Percentiles rank a stretch among this genome's conserved stretches.
phyloP scores from a whole-genome alignment of 2,113 vertebrate species.

The Saccopteryx bilineata region DNA sequence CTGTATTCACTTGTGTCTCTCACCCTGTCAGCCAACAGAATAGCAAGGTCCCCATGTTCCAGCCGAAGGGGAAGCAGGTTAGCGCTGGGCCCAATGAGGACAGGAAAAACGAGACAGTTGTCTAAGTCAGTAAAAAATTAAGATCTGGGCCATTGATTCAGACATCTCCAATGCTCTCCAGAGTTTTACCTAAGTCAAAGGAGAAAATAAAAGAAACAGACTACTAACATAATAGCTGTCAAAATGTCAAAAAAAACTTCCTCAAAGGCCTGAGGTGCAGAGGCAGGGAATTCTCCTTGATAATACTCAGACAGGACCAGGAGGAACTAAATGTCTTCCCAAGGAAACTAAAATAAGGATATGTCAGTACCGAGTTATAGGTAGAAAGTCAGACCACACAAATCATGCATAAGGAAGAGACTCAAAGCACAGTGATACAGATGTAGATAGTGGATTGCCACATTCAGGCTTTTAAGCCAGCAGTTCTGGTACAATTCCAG shows the following conservation, averaged over 20 bases:
- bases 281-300: slow-evolving; percentile 49
- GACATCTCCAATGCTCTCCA: slow-evolving; percentile 22
- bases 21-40: slow-evolving; percentile 64
- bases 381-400: neutral
- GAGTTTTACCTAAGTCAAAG: slow-evolving; percentile 67
- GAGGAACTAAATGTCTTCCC: slow-evolving; percentile 36
- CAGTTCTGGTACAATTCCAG: neutral
- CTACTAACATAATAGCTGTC: slow-evolving; percentile 51
- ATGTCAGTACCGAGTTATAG: neutral
- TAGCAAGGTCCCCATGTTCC: neutral
- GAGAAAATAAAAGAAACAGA: slow-evolving; percentile 68
- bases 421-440: neutral
- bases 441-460: neutral
- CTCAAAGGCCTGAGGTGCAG: slow-evolving; percentile 5
- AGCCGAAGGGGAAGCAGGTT: slow-evolving; percentile 16
- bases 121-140: slow-evolving; percentile 74
- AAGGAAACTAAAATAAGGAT: slow-evolving; percentile 39
- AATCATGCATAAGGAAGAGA: neutral
- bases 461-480: neutral
- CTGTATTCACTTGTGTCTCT: neutral
- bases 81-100: slow-evolving; percentile 19
- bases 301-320: slow-evolving; percentile 20
- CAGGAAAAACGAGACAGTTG: slow-evolving; percentile 63
- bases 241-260: slow-evolving; percentile 61
- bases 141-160: slow-evolving; percentile 78